phyloP scores from a whole-genome alignment of 2,113 vertebrate genomes.

The Chascanopsetta lugubris region DNA sequence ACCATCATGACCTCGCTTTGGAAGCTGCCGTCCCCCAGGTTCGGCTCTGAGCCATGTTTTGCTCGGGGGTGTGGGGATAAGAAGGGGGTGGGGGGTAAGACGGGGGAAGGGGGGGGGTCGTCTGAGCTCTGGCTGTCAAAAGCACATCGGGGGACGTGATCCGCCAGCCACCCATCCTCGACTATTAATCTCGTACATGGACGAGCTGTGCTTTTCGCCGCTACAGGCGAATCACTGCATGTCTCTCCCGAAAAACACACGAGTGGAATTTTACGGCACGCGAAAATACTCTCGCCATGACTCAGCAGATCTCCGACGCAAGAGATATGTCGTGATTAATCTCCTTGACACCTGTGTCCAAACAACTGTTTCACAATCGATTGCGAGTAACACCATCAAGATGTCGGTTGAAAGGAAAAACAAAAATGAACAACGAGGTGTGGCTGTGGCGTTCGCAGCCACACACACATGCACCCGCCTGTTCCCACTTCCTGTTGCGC shows the following conservation, averaged over 20 bases:
- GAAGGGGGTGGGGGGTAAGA: too few relatives aligned
- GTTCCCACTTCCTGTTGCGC: constrained; percentile 62
- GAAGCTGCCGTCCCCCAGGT: constrained; percentile 35
- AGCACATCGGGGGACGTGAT: constrained; percentile 57
- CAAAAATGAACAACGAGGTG: too few relatives aligned
- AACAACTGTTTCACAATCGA: constrained; percentile 30
- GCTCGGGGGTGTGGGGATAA: too few relatives aligned
- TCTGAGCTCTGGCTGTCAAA: constrained; percentile 64
- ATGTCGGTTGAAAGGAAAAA: constrained; percentile 46
- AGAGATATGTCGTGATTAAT: constrained; percentile 20
- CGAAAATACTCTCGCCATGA: constrained; percentile 18
- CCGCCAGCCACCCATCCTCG: constrained; percentile 29
- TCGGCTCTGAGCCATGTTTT: constrained; percentile 46
- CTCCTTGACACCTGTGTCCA: constrained; percentile 43
- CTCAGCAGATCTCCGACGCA: constrained; percentile 4
- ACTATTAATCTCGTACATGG: constrained; percentile 44
- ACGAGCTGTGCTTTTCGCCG: constrained; percentile 31
- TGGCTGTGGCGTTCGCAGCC: constrained; percentile 19
- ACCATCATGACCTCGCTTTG: constrained; percentile 63
- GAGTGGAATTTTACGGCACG: constrained; percentile 1
- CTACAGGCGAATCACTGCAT: constrained; percentile 28
- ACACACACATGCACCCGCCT: constrained; percentile 7
- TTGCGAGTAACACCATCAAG: not conserved
- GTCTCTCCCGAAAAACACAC: not conserved
- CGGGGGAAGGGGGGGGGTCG: too few relatives aligned